Evolutionary conservation across 2,113 vertebrate genomes (phyloP).

Genomic region (Tenebrosternarchus preto): DNA sequence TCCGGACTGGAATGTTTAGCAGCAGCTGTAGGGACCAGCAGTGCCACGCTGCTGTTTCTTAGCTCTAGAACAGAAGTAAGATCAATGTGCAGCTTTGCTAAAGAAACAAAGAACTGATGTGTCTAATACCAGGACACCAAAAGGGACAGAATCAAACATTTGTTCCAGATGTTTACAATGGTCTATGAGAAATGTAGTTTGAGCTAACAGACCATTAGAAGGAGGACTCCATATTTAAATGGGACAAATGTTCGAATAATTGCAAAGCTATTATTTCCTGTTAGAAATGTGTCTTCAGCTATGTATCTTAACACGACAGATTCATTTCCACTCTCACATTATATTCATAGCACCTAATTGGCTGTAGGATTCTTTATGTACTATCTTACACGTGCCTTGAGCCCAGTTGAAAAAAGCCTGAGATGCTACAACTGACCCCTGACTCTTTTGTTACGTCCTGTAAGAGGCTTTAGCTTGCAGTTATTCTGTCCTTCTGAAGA

Average conservation of each 20-base stretch:
- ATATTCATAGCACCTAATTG: neutral
- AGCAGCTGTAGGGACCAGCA: too few relatives aligned
- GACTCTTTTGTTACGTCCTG: too few relatives aligned
- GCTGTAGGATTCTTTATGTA: neutral
- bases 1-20: too few relatives aligned
- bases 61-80: neutral
- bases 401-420: too few relatives aligned
- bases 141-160: conserved; percentile 67
- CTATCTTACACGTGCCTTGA: neutral
- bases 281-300: conserved; percentile 79
- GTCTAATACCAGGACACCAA: conserved; percentile 42
- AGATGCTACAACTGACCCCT: neutral
- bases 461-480: neutral
- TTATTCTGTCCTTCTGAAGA: neutral
- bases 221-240: conserved; percentile 4
- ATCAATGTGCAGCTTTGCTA: conserved; percentile 73
- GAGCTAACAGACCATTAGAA: neutral
- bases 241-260: conserved; percentile 66
- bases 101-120: conserved; percentile 66
- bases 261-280: conserved; percentile 47
- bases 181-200: neutral
- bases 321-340: neutral
- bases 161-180: conserved; percentile 39
- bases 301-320: conserved; percentile 36
- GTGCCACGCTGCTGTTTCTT: neutral